These are phyloP conservation scores for Tachycineta bicolor DNA, from an alignment of 2,113 vertebrate genomes.

Conservation along the genomic window DNA sequence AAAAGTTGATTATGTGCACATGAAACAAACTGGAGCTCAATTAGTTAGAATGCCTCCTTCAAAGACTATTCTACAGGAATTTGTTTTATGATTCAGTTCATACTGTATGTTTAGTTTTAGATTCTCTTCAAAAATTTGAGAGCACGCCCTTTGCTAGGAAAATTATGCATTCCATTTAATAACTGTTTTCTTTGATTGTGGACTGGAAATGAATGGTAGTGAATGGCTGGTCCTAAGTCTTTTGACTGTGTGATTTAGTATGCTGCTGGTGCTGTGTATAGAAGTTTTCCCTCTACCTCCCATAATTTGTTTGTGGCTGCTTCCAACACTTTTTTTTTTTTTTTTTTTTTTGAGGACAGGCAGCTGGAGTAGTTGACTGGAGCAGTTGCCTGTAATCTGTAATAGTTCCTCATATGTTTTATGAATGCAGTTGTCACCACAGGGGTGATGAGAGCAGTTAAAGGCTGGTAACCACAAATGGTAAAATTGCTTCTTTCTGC, in stretches of 20 bases:
- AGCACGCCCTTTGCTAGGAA: neutral
- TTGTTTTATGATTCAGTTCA: neutral
- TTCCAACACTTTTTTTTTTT: neutral
- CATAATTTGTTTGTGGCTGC: neutral
- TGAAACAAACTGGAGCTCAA: neutral
- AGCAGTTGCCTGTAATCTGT: neutral
- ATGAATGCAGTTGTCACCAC: neutral
- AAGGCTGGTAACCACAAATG: neutral
- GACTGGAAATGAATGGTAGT: neutral
- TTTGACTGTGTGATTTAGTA: neutral
- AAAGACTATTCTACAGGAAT: neutral
- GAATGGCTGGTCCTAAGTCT: neutral
- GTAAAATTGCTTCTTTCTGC: neutral
- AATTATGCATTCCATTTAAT: neutral
- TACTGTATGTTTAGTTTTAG: neutral
- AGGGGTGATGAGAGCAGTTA: neutral
- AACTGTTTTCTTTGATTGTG: neutral
- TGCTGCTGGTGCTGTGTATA: neutral
- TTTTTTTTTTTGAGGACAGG: neutral
- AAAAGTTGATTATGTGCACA: conserved; percentile 40
- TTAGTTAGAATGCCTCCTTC: conserved; percentile 38
- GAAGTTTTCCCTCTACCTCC: neutral
- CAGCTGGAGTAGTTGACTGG: neutral
- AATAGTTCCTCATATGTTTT: neutral
- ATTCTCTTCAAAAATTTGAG: neutral